These are phyloP conservation scores for Sphaeramia orbicularis DNA, from an alignment of 2,797 vertebrate species.

Conservation along the genomic window DNA sequence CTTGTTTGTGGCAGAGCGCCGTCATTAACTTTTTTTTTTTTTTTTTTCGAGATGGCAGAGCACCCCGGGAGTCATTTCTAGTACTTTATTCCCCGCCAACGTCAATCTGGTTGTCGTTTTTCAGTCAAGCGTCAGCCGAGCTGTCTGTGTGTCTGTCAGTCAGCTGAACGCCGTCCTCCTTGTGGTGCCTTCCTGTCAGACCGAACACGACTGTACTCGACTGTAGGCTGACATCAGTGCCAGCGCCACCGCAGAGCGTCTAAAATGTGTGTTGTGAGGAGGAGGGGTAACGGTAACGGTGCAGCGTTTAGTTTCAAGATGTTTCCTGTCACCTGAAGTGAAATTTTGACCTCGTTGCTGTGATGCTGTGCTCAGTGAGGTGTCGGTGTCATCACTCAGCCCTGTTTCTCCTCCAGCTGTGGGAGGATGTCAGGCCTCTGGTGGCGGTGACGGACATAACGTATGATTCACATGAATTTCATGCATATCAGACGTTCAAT, in stretches of 20 bases:
- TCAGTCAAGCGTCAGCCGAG: constrained; percentile 5
- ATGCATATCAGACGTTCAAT: too few relatives aligned
- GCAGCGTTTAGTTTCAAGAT: constrained; percentile 20
- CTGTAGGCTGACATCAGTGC: constrained; percentile 15
- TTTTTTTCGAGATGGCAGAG: too few relatives aligned
- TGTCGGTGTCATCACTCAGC: constrained; percentile 17
- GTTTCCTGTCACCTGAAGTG: constrained; percentile 21
- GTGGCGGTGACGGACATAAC: too few relatives aligned
- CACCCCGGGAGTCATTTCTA: not conserved
- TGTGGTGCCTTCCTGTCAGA: constrained; percentile 9
- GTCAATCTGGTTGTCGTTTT: not conserved
- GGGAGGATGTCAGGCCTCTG: not conserved
- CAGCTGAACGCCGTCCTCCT: constrained; percentile 13
- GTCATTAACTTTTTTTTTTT: constrained; percentile 10
- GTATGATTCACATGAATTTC: too few relatives aligned
- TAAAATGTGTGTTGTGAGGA: not conserved
- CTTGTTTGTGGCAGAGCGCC: constrained; percentile 4
- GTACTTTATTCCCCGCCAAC: not conserved
- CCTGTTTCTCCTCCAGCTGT: constrained; percentile 1
- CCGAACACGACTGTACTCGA: constrained; percentile 9
- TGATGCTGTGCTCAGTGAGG: not conserved
- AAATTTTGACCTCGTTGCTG: constrained; percentile 16
- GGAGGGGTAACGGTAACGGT: not conserved
- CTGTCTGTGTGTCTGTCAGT: constrained; percentile 20
- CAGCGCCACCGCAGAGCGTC: constrained; percentile 4